Percentiles rank a stretch among this genome's conserved stretches.
phyloP scores from a whole-genome alignment of 2,888 invertebrate species.

The Metallyticus violacea region DNA sequence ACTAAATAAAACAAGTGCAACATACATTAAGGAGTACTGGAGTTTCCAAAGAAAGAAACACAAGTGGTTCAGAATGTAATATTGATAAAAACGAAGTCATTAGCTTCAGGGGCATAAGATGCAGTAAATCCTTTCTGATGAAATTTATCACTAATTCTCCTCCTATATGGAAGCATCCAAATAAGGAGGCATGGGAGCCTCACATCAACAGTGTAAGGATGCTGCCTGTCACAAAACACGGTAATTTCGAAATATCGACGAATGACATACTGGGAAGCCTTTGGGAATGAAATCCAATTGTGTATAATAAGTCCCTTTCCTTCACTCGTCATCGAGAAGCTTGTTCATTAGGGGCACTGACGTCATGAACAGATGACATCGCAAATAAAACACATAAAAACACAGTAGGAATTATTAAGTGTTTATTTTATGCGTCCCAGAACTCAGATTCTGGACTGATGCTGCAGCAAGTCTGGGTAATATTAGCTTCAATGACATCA shows the following conservation, averaged over 20 bases:
- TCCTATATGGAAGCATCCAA: too few relatives aligned
- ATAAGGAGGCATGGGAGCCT: too few relatives aligned
- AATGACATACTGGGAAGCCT: not conserved
- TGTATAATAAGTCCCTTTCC: not conserved
- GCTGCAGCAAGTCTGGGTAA: not conserved
- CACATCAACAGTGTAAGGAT: too few relatives aligned
- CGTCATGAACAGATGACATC: not conserved
- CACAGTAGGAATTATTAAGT: conserved; percentile 5
- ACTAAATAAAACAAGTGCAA: too few relatives aligned
- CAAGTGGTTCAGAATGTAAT: too few relatives aligned
- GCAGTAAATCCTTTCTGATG: too few relatives aligned
- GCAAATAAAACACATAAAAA: not conserved
- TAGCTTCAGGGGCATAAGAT: too few relatives aligned
- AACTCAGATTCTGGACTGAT: not conserved
- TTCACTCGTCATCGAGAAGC: not conserved
- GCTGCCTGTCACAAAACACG: not conserved
- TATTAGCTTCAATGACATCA: not conserved
- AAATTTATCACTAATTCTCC: too few relatives aligned
- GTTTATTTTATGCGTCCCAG: not conserved
- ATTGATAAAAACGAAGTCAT: too few relatives aligned
- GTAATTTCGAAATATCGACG: not conserved
- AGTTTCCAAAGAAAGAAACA: too few relatives aligned
- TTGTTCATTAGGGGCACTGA: not conserved
- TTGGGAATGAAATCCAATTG: not conserved
- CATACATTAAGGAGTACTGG: too few relatives aligned